Percentiles rank a stretch among this genome's conserved stretches.
Evolutionary conservation across 2,113 vertebrate genomes (phyloP).

Genomic region (Isurus oxyrinchus): DNA sequence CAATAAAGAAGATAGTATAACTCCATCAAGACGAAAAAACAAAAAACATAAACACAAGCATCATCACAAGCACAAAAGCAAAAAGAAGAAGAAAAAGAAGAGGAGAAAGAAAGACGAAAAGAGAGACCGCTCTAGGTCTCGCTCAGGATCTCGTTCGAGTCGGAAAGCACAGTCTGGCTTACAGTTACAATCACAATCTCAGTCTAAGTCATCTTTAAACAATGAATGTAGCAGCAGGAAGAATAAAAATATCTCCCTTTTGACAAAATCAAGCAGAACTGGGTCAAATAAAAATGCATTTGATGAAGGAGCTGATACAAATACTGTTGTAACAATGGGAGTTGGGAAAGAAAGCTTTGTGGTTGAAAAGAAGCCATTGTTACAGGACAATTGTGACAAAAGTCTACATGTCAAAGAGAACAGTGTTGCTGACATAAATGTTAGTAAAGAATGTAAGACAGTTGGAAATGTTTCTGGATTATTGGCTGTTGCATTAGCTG

Average conservation of each 20-base stretch:
- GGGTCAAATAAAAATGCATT: neutral
- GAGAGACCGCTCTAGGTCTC: constrained; percentile 62
- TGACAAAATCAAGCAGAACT: neutral
- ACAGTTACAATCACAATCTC: constrained; percentile 34
- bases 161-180: constrained; percentile 55
- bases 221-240: neutral
- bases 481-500: neutral
- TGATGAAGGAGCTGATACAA: neutral
- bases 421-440: neutral
- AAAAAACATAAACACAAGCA: constrained; percentile 97
- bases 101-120: constrained; percentile 56
- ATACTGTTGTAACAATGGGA: too few relatives aligned
- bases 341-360: neutral
- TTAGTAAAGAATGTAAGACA: neutral
- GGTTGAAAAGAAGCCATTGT: neutral
- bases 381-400: neutral
- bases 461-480: constrained; percentile 14
- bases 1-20: constrained; percentile 62
- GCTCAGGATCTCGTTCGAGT: constrained; percentile 56
- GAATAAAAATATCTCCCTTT: neutral
- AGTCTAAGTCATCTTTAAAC: neutral
- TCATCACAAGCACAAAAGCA: constrained; percentile 67
- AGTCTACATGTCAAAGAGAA: neutral
- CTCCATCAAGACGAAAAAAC: constrained; percentile 64
- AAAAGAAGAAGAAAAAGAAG: constrained; percentile 63